Conservation (phyloP, 2,113 vertebrate species). For the Callionymus lyra region DNA sequence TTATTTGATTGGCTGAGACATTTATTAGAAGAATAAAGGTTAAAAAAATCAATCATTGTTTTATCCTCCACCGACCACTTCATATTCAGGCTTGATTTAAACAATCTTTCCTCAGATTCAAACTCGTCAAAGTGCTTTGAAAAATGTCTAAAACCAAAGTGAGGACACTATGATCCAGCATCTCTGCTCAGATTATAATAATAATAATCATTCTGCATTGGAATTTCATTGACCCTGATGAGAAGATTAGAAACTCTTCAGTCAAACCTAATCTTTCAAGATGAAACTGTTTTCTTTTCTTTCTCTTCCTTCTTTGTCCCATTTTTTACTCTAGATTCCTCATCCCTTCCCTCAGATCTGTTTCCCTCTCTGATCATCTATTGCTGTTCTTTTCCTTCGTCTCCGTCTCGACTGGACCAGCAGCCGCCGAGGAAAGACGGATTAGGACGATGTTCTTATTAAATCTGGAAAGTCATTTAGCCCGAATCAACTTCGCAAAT, state of each 20-base stretch:
- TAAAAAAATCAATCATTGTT: no score
- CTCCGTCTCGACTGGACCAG: background rate
- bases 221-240: slow-evolving; percentile 2
- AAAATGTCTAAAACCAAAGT: no score
- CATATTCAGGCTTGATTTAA: no score
- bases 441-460: background rate
- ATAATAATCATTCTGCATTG: no score
- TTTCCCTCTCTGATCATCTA: slow-evolving; percentile 7
- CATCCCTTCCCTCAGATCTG: slow-evolving; percentile 27
- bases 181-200: no score
- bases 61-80: no score
- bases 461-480: slow-evolving; percentile 21
- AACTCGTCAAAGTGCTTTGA: no score
- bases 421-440: background rate
- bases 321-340: slow-evolving; percentile 21
- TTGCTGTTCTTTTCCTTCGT: slow-evolving; percentile 10
- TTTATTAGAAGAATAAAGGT: no score
- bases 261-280: slow-evolving; percentile 21
- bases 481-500: slow-evolving; percentile 20
- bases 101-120: no score
- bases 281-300: slow-evolving; percentile 17
- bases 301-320: slow-evolving; percentile 8
- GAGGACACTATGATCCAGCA: no score
- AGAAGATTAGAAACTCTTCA: slow-evolving; percentile 3
- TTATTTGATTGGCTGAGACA: no score